phyloP scores from a whole-genome alignment of 92 coral and sea anemone species.

The Porites lobata region DNA sequence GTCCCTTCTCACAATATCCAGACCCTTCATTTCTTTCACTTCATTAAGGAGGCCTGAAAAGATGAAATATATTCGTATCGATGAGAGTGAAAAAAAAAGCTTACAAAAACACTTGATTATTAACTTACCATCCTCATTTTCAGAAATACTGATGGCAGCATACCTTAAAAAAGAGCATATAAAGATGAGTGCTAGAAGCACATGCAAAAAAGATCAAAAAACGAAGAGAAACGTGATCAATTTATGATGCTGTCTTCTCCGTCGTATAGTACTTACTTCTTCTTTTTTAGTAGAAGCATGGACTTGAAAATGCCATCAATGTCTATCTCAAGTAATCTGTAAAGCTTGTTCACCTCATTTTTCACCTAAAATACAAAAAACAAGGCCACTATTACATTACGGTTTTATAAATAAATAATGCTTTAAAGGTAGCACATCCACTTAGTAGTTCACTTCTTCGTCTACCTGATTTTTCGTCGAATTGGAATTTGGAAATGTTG shows the following conservation, averaged over 20 bases:
- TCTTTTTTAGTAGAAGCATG: slow-evolving; percentile 95
- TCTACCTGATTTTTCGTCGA: no score
- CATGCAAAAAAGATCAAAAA: not conserved
- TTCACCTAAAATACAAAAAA: slow-evolving; percentile 73
- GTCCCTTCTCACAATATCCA: slow-evolving; percentile 97
- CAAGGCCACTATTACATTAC: no score
- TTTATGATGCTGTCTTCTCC: no score
- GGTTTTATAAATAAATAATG: no score
- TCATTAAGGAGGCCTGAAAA: slow-evolving; percentile 86
- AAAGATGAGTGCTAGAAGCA: not conserved
- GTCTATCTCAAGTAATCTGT: slow-evolving; percentile 96
- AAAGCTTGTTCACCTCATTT: slow-evolving; percentile 95
- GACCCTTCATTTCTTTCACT: slow-evolving; percentile 95
- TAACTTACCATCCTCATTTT: slow-evolving; percentile 88
- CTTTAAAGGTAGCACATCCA: no score
- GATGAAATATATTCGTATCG: not conserved
- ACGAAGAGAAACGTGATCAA: not conserved
- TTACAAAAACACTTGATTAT: not conserved
- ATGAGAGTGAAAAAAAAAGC: not conserved
- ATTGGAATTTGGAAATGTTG: no score
- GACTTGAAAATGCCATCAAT: slow-evolving; percentile 99
- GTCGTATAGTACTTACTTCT: slow-evolving; percentile 74
- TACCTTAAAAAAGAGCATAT: slow-evolving; percentile 65
- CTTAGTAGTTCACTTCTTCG: no score
- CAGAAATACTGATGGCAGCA: slow-evolving; percentile 90